Evolutionary conservation across 2,113 vertebrate genomes (phyloP).

Genomic region (Rhinogobius similis): DNA sequence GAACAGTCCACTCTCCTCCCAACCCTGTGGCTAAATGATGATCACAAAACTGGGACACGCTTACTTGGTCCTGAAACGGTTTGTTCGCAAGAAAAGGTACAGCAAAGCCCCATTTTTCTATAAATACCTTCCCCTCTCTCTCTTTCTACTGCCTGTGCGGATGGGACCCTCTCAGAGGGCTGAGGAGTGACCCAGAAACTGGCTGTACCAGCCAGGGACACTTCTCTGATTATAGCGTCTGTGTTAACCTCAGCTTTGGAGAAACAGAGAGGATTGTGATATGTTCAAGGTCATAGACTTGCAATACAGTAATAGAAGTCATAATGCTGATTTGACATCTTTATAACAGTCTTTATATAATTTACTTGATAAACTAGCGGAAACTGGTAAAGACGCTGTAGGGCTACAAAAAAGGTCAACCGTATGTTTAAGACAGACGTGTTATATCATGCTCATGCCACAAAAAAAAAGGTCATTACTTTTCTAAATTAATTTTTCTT

Average conservation of each 20-base stretch:
- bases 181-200: slow-evolving; percentile 81
- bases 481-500: too few species aligned
- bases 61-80: slow-evolving; percentile 77
- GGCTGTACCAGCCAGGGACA: slow-evolving; percentile 70
- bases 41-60: slow-evolving; percentile 79
- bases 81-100: slow-evolving; percentile 80
- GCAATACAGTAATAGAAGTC: not conserved
- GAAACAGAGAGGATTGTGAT: slow-evolving; percentile 45
- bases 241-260: slow-evolving; percentile 47
- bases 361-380: slow-evolving; percentile 22
- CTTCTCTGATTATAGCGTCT: slow-evolving; percentile 65
- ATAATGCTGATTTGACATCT: not conserved
- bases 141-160: slow-evolving; percentile 66
- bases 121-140: slow-evolving; percentile 76
- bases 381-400: slow-evolving; percentile 1
- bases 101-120: slow-evolving; percentile 84
- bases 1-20: slow-evolving; percentile 60
- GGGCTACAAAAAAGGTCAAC: not conserved
- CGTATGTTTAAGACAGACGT: too few species aligned
- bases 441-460: too few species aligned
- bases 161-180: slow-evolving; percentile 74
- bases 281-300: slow-evolving; percentile 51
- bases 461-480: too few species aligned
- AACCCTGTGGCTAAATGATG: slow-evolving; percentile 64
- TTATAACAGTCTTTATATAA: too few species aligned